Evolutionary conservation across 1,140 invertebrate genomes (phyloP).

Genomic region (Drosophila malerkotliana): DNA sequence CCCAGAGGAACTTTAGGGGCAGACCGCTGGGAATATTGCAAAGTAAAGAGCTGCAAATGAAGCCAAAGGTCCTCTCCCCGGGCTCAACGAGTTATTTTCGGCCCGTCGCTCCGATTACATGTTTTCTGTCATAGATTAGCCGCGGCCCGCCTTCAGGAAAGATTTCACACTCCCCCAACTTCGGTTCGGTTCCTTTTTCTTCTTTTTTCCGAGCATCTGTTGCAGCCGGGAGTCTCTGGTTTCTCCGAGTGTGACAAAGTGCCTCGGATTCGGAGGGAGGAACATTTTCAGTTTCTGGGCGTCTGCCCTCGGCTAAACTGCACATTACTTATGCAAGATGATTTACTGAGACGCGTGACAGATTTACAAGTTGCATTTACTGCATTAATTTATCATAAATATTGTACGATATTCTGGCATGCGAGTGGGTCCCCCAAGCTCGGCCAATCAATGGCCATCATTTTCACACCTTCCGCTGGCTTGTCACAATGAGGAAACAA

Average conservation of each 20-base stretch:
- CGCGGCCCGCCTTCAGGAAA: conserved; percentile 57
- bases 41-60: conserved; percentile 56
- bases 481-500: conserved; percentile 47
- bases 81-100: conserved; percentile 53
- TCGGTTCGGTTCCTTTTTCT: background rate
- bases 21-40: conserved; percentile 58
- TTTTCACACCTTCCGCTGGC: conserved; percentile 36
- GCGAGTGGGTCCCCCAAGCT: background rate
- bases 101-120: conserved; percentile 64
- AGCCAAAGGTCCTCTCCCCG: conserved; percentile 46
- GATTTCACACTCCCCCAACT: conserved; percentile 70
- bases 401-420: conserved; percentile 4
- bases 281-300: conserved; percentile 27
- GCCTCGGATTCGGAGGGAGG: conserved; percentile 22
- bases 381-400: conserved; percentile 77
- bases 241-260: conserved; percentile 54
- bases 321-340: conserved; percentile 76
- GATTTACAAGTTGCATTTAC: conserved; percentile 81
- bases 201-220: conserved; percentile 59
- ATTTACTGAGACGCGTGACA: conserved; percentile 80
- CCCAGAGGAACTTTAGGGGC: conserved; percentile 54
- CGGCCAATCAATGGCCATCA: background rate
- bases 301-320: conserved; percentile 57
- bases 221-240: conserved; percentile 39
- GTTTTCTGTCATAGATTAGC: conserved; percentile 81